These are phyloP conservation scores for Cheilosia variabilis DNA, from an alignment of 2,888 invertebrate genomes.

Conservation along the genomic window DNA sequence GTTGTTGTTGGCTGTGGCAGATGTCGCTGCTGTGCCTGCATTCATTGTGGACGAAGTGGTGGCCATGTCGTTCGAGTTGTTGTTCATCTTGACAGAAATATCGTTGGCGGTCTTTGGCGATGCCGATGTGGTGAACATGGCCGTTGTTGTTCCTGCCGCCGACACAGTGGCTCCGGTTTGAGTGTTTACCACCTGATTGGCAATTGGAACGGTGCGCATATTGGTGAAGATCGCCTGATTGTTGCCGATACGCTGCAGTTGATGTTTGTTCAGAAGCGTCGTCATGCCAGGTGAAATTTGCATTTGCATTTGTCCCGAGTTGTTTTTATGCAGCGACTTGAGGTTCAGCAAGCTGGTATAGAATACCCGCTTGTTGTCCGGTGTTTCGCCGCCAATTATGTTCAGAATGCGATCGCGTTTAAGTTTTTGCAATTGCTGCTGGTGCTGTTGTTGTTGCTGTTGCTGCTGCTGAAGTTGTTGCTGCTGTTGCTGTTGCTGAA, in stretches of 20 bases:
- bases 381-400: slow-evolving; percentile 77
- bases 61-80: slow-evolving; percentile 76
- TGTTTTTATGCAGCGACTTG: slow-evolving; percentile 82
- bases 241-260: slow-evolving; percentile 78
- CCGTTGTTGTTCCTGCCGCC: slow-evolving; percentile 63
- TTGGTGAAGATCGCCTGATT: slow-evolving; percentile 80
- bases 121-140: slow-evolving; percentile 76
- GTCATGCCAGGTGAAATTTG: slow-evolving; percentile 80
- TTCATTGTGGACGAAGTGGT: slow-evolving; percentile 77
- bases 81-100: slow-evolving; percentile 61
- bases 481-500: slow-evolving; percentile 76
- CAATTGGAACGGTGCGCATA: slow-evolving; percentile 80
- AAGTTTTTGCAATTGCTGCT: slow-evolving; percentile 79
- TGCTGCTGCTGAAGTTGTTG: slow-evolving; percentile 56
- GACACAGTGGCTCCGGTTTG: slow-evolving; percentile 73
- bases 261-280: slow-evolving; percentile 78
- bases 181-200: slow-evolving; percentile 73
- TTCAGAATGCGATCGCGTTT: slow-evolving; percentile 79
- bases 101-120: slow-evolving; percentile 72
- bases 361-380: slow-evolving; percentile 81
- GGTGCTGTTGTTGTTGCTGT: slow-evolving; percentile 75
- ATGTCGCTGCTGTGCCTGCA: slow-evolving; percentile 65
- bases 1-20: slow-evolving; percentile 76
- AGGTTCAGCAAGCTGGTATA: slow-evolving; percentile 82
- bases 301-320: slow-evolving; percentile 81